These are phyloP conservation scores for Calliphora vomitoria DNA, from an alignment of 2,888 invertebrate species.

Conservation along the genomic window DNA sequence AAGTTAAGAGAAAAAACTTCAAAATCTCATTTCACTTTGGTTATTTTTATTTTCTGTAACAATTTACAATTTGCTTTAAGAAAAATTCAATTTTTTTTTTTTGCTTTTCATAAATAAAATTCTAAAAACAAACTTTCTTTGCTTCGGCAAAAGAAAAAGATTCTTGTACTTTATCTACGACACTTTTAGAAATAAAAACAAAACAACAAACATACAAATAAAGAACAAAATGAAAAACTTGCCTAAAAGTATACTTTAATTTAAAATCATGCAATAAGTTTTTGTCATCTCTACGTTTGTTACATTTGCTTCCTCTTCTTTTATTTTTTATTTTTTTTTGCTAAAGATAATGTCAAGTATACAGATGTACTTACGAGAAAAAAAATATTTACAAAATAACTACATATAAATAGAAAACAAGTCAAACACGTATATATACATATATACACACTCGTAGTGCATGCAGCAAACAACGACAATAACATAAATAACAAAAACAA, in stretches of 20 bases:
- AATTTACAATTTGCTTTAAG: not conserved
- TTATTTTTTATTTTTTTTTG: not conserved
- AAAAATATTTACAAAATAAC: not conserved
- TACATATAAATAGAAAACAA: not conserved
- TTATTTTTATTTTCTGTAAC: not conserved
- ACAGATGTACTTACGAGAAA: not conserved
- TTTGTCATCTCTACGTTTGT: conserved; percentile 6
- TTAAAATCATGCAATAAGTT: conserved; percentile 26
- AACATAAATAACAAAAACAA: conserved; percentile 17
- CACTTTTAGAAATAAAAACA: not conserved
- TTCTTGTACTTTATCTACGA: not conserved
- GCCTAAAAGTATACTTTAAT: conserved; percentile 32
- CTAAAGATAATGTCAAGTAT: conserved; percentile 25
- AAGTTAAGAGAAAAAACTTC: not conserved
- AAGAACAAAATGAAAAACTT: conserved; percentile 7
- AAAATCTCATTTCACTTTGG: not conserved
- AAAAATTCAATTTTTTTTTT: not conserved
- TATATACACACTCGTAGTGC: not conserved
- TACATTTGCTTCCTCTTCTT: not conserved
- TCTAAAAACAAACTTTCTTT: not conserved
- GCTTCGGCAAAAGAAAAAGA: not conserved
- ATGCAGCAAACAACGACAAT: not conserved
- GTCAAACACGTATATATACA: not conserved
- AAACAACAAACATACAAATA: not conserved
- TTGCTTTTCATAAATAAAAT: not conserved